phyloP scores from a whole-genome alignment of 2,888 invertebrate species.

The Ceraclea dissimilis region DNA sequence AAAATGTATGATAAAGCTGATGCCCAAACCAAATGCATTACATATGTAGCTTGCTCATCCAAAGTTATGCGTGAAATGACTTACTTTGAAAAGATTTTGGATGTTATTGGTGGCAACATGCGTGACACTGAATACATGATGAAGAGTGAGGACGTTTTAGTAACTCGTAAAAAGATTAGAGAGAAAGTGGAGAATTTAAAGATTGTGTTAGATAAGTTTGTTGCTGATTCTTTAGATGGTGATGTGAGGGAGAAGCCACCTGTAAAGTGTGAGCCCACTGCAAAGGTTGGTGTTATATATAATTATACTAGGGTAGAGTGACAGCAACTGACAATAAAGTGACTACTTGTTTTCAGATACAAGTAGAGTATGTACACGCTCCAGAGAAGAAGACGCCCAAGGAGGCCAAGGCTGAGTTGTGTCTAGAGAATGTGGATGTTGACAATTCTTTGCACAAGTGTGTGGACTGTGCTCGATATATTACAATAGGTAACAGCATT shows the following conservation, averaged over 20 bases:
- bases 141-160: constrained; percentile 7
- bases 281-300: too few species aligned
- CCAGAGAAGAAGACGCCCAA: constrained; percentile 13
- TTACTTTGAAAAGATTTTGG: constrained; percentile 19
- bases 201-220: constrained; percentile 14
- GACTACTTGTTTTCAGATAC: background rate
- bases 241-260: constrained; percentile 9
- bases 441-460: constrained; percentile 13
- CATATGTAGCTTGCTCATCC: constrained; percentile 9
- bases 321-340: background rate
- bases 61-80: constrained; percentile 17
- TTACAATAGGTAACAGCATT: constrained; percentile 2
- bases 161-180: constrained; percentile 11
- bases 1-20: constrained; percentile 19
- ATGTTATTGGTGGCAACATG: constrained; percentile 14
- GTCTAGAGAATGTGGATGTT: background rate
- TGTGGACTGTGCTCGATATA: constrained; percentile 18
- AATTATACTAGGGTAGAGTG: background rate
- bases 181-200: constrained; percentile 11
- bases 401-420: constrained; percentile 2
- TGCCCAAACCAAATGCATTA: constrained; percentile 1
- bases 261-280: too few species aligned
- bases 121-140: constrained; percentile 13
- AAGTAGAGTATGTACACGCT: constrained; percentile 15
- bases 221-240: constrained; percentile 10